Evolutionary conservation across 2,113 vertebrate species (phyloP).

Genomic region (Isurus oxyrinchus): DNA sequence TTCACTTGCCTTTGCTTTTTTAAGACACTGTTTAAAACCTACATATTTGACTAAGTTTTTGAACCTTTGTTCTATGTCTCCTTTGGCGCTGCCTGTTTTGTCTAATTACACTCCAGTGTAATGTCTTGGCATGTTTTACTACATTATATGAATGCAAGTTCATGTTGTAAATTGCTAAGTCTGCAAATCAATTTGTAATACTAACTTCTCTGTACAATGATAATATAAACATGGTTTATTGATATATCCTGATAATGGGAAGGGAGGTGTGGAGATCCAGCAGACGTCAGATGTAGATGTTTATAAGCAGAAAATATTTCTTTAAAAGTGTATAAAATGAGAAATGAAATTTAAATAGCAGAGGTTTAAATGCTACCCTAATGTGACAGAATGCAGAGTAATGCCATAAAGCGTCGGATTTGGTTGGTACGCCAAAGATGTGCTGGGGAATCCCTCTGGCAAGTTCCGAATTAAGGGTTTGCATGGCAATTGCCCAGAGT

Average conservation of each 20-base stretch:
- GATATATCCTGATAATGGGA: not conserved
- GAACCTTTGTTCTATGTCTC: not conserved
- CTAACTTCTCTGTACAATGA: not conserved
- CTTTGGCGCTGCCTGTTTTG: not conserved
- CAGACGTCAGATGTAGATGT: conserved; percentile 28
- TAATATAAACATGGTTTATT: not conserved
- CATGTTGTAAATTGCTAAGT: not conserved
- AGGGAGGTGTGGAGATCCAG: not conserved
- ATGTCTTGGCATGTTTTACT: not conserved
- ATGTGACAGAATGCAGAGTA: not conserved
- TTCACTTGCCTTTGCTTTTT: not conserved
- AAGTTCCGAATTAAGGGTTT: too few relatives aligned
- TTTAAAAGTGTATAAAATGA: not conserved
- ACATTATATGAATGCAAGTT: not conserved
- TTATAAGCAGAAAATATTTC: not conserved
- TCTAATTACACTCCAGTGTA: not conserved
- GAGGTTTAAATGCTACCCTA: not conserved
- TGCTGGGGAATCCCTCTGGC: too few relatives aligned
- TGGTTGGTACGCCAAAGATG: too few relatives aligned
- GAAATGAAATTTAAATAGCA: not conserved
- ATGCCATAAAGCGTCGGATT: not conserved
- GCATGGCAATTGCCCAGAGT: too few relatives aligned
- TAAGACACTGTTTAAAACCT: not conserved
- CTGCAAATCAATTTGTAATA: not conserved
- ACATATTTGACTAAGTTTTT: not conserved